A percentile compares a stretch with the other conserved stretches of the same genome.
Conservation (phyloP, 2,797 vertebrate genomes). For the Semotilus atromaculatus region DNA sequence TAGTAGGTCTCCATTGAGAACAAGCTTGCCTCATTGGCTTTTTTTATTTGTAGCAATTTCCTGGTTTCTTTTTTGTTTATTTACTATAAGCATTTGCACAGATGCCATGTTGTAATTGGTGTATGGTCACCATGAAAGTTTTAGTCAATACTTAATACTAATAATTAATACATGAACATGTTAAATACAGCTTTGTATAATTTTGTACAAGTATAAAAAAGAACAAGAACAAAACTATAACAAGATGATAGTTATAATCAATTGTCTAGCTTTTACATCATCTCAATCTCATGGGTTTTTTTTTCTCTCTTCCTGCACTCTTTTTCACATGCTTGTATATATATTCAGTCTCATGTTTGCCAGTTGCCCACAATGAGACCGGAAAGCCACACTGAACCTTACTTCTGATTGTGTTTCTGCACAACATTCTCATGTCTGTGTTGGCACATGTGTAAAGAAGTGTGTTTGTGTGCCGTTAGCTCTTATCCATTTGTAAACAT, state of each 20-base stretch:
- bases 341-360: not conserved
- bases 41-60: not conserved
- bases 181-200: too few species aligned
- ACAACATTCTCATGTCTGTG: not conserved
- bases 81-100: not conserved
- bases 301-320: not conserved
- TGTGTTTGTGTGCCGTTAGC: not conserved
- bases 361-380: constrained; percentile 33
- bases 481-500: constrained; percentile 15
- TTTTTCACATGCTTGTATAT: constrained; percentile 7
- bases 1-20: not conserved
- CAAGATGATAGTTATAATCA: not conserved
- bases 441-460: constrained; percentile 3
- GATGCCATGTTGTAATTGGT: not conserved
- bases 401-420: not conserved
- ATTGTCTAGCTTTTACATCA: not conserved
- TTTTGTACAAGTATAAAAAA: too few species aligned
- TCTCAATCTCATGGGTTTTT: not conserved
- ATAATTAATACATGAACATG: too few species aligned
- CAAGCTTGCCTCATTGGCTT: not conserved
- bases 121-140: not conserved
- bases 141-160: not conserved
- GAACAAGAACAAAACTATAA: too few species aligned
- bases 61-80: not conserved
- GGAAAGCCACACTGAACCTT: constrained; percentile 26